These are phyloP conservation scores for Apamea epomidion DNA, from an alignment of 2,888 invertebrate species.

Conservation along the genomic window DNA sequence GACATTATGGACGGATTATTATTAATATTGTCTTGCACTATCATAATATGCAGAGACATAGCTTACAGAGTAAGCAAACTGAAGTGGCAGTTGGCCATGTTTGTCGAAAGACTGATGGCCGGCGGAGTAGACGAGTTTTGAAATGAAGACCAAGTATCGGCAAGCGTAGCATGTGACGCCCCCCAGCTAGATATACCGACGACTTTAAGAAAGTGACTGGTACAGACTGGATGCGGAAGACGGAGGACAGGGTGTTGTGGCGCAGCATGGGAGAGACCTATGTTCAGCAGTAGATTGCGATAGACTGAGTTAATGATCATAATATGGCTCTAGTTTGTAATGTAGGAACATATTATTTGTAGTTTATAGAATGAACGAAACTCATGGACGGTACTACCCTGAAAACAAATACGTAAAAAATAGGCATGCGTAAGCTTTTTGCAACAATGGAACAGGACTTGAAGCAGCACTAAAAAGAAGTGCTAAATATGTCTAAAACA, in stretches of 20 bases:
- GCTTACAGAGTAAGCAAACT: neutral
- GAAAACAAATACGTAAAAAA: neutral
- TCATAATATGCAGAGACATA: neutral
- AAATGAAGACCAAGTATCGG: too few relatives aligned
- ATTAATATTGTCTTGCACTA: neutral
- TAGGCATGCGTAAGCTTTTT: too few relatives aligned
- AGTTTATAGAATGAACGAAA: neutral
- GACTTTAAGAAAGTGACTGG: too few relatives aligned
- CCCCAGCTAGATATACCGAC: too few relatives aligned
- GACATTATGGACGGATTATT: too few relatives aligned
- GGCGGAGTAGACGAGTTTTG: too few relatives aligned
- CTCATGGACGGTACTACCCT: neutral
- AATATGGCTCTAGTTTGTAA: neutral
- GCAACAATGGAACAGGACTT: neutral
- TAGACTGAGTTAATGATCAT: neutral
- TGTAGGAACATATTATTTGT: neutral
- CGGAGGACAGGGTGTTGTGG: too few relatives aligned
- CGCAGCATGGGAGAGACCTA: too few relatives aligned
- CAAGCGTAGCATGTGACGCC: too few relatives aligned
- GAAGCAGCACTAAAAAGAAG: neutral
- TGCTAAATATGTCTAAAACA: neutral
- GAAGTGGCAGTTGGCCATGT: neutral
- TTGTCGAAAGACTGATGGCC: too few relatives aligned
- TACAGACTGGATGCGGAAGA: too few relatives aligned
- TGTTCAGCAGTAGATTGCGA: too few relatives aligned